These are phyloP conservation scores for Machaerirhynchus nigripectus DNA, from an alignment of 2,113 vertebrate genomes.

Conservation along the genomic window DNA sequence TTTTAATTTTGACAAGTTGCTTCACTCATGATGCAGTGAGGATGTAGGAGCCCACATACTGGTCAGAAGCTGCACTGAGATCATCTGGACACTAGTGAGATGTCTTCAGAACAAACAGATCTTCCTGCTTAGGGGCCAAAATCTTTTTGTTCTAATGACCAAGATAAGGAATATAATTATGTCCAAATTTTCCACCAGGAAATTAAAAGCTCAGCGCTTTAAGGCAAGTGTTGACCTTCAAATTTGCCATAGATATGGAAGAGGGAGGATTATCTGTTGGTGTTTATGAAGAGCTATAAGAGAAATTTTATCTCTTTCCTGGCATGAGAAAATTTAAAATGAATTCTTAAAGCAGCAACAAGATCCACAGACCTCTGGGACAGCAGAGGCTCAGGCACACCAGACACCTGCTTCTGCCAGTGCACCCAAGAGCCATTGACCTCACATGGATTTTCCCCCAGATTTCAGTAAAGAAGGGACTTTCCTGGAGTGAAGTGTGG, in stretches of 20 bases:
- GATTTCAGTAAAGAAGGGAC: not conserved
- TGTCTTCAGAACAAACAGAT: not conserved
- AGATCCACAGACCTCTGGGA: not conserved
- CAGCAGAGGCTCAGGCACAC: too few relatives aligned
- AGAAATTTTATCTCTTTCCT: not conserved
- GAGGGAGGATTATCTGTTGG: not conserved
- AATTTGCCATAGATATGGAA: not conserved
- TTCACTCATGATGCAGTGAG: not conserved
- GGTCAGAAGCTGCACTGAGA: not conserved
- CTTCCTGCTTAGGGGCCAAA: not conserved
- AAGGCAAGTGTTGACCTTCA: not conserved
- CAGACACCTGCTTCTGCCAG: not conserved
- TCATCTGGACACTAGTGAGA: not conserved
- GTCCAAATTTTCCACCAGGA: not conserved
- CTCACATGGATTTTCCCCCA: not conserved
- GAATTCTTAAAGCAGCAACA: not conserved
- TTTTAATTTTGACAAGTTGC: not conserved
- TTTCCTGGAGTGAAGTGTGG: not conserved
- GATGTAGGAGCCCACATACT: not conserved
- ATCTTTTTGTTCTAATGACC: not conserved
- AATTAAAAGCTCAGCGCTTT: not conserved
- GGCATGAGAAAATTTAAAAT: not conserved
- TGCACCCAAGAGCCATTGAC: not conserved
- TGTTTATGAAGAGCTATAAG: not conserved
- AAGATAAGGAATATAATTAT: not conserved